These are phyloP conservation scores for Mormoops blainvillei DNA, from an alignment of 2,113 vertebrate genomes.

Conservation along the genomic window DNA sequence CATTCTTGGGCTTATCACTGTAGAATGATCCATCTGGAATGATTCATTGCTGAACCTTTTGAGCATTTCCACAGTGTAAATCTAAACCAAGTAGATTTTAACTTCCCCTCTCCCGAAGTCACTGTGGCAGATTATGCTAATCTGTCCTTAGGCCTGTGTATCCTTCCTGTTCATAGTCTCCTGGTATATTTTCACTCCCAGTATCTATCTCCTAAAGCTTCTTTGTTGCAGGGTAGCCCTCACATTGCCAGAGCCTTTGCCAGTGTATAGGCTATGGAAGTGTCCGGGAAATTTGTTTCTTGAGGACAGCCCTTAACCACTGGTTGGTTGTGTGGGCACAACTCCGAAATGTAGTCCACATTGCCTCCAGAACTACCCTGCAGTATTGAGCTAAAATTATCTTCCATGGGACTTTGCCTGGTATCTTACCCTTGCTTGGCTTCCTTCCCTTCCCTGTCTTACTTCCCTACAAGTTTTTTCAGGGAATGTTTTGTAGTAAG, in stretches of 20 bases:
- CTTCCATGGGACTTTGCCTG: background rate
- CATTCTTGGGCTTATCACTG: background rate
- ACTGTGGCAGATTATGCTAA: background rate
- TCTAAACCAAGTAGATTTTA: background rate
- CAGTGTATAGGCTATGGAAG: background rate
- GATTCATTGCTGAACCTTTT: background rate
- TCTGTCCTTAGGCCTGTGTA: background rate
- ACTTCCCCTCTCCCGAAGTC: background rate
- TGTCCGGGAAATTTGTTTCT: background rate
- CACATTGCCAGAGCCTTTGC: background rate
- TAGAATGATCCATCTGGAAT: background rate
- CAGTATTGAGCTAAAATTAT: background rate
- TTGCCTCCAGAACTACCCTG: background rate
- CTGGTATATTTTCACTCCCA: background rate
- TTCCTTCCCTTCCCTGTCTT: background rate
- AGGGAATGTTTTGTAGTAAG: background rate
- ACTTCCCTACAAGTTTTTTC: background rate
- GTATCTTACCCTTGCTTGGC: background rate
- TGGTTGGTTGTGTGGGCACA: background rate
- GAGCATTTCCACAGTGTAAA: background rate
- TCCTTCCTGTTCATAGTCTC: background rate
- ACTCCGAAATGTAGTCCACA: background rate
- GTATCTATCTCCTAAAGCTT: background rate
- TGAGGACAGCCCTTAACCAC: background rate
- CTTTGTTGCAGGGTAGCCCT: background rate